Evolutionary conservation across 2,113 vertebrate species (phyloP).

Genomic region (Rallus limicola): DNA sequence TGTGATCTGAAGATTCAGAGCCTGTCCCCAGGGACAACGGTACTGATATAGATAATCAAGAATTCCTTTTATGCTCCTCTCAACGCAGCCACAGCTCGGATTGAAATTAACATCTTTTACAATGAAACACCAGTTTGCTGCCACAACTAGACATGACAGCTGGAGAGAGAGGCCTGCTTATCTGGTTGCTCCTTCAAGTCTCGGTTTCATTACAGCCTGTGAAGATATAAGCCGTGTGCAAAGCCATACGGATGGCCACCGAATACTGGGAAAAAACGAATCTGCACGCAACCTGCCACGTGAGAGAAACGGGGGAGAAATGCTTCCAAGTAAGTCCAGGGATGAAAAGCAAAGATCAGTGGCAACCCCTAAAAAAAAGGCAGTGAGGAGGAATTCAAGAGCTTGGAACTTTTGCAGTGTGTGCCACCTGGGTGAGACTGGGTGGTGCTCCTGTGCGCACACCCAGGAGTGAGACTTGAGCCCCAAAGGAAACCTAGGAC

Average conservation of each 20-base stretch:
- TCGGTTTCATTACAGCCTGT: slow-evolving; percentile 20
- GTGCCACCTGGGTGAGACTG: background rate
- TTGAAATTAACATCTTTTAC: slow-evolving; percentile 81
- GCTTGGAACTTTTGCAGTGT: slow-evolving; percentile 4
- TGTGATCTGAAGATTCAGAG: slow-evolving; percentile 77
- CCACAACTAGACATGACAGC: slow-evolving; percentile 73
- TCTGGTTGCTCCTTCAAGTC: slow-evolving; percentile 63
- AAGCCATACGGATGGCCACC: background rate
- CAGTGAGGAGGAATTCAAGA: background rate
- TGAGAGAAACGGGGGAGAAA: background rate
- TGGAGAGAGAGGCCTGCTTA: slow-evolving; percentile 71
- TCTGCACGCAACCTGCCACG: slow-evolving; percentile 29
- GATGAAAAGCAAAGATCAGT: slow-evolving; percentile 54
- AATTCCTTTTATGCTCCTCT: slow-evolving; percentile 78
- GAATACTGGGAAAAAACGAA: background rate
- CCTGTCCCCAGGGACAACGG: slow-evolving; percentile 62
- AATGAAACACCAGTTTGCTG: slow-evolving; percentile 77
- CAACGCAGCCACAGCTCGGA: slow-evolving; percentile 64
- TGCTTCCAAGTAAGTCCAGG: slow-evolving; percentile 30
- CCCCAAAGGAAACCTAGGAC: background rate
- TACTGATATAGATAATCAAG: slow-evolving; percentile 79
- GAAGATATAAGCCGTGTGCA: slow-evolving; percentile 58
- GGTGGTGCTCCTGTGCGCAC: too few relatives aligned
- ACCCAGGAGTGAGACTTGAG: background rate
- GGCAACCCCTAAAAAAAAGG: background rate